Evolutionary conservation across 2,113 vertebrate species (phyloP), one percentile per base, ranked within the genome.

Genomic region (Nibea coibor): DNA sequence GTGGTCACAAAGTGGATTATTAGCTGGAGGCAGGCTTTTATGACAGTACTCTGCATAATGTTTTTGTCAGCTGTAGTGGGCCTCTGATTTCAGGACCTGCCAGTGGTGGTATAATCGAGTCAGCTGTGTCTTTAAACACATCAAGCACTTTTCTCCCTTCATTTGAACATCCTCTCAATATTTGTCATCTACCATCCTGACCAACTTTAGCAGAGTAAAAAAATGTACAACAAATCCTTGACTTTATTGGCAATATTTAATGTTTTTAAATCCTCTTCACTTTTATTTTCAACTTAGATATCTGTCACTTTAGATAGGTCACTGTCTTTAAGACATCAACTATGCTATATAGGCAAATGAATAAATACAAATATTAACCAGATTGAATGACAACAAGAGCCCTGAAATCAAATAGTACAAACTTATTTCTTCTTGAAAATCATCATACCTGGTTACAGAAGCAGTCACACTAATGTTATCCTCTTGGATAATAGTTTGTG

Each of bases 71-170:
- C 69, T 59, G 56, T 12, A 73, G 2, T 24, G 39, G 68, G 58
- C 54, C 78, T 65, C 9, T 22, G 68, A 67, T 83, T 80, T 82
- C 48, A 78, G 8, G 74, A 24, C 31, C 1, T 51, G 17, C 39
- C 14, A 22, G 4, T 64, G 7, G 19, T 2, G 3, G 53, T 61
- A n/a, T 61, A 75, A 31, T 42, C 14, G 1, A 83, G 77, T 43
- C 70, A 35, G 39, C 45, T 54, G 22, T 62, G 70, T 54, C 14
- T 71, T 63, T 28, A 42, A 59, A 54, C 35, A 19, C 4, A 45
- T 19, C 4, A 12, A 10, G 22, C 42, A 56, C 26, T 6, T 48
- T 35, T 35, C 0, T 2, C 10, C 35, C 35, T 63, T 54, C 4
- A 31, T 58, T 12, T 43, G 17, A 10, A 17, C 4, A 24, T 24